phyloP scores from a whole-genome alignment of 2,797 vertebrate species.

The Anniella stebbinsi region DNA sequence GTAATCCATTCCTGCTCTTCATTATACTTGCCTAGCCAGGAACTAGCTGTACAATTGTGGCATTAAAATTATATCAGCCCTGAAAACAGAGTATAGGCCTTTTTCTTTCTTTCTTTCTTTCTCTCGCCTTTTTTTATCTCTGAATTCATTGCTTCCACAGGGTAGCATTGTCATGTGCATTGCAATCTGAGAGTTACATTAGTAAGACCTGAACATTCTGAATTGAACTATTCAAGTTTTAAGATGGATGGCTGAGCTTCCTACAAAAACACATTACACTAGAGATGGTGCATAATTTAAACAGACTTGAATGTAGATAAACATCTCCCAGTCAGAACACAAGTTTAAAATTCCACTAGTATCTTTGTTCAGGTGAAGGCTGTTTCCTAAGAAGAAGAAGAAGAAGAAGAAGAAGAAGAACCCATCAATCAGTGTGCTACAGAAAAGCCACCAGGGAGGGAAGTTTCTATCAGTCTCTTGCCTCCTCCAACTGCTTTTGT shows the following conservation, averaged over 20 bases:
- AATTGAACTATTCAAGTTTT: conserved; percentile 67
- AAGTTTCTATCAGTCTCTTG: not conserved
- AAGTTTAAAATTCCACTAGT: conserved; percentile 40
- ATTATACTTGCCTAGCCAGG: conserved; percentile 53
- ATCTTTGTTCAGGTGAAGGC: not conserved
- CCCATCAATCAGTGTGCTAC: not conserved
- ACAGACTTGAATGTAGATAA: conserved; percentile 46
- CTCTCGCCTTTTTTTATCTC: conserved; percentile 24
- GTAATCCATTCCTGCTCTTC: conserved; percentile 11
- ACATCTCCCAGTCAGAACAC: conserved; percentile 37
- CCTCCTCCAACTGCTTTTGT: not conserved
- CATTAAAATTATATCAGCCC: conserved; percentile 67
- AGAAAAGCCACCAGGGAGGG: not conserved
- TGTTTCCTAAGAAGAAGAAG: not conserved
- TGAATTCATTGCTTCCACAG: conserved; percentile 69
- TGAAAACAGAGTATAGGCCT: conserved; percentile 63
- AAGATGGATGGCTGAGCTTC: conserved; percentile 61
- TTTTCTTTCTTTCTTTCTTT: conserved; percentile 22
- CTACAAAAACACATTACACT: conserved; percentile 61
- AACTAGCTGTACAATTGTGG: conserved; percentile 55
- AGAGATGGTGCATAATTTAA: conserved; percentile 58
- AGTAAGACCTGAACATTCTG: conserved; percentile 68
- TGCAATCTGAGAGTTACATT: conserved; percentile 71
- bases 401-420: not conserved
- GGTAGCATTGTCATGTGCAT: conserved; percentile 68